Base-by-base conservation (phyloP, 2,113 vertebrate species). In the Melanotaenia duboulayi region DNA sequence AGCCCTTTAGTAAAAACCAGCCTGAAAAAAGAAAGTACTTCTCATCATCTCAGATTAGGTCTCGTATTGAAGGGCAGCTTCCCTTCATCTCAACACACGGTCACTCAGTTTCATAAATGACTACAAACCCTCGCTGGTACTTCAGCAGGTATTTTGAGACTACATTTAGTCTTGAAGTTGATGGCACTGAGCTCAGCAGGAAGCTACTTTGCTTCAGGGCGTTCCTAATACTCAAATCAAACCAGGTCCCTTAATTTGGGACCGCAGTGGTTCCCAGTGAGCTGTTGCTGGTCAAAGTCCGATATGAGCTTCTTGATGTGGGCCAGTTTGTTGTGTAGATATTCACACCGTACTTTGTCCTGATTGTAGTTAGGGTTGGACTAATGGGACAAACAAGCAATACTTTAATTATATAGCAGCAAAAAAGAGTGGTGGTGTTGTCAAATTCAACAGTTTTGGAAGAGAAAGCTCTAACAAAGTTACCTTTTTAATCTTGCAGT, bases 231-330 rank as follows among this genome's bases (percentile, higher is more conserved):
- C 25, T 35, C 2, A 11, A 39, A 32, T 35, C 2, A 11, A 39
- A 32, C 69, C 35, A 9, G 42, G 19, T 25, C 57, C 56, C 25
- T 91, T 76, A 6, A 84, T 57, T 81, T 59, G 14, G 63, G 49
- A 51, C 19, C 11, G 2, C 48, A 55, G 17, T 22, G 37, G 13
- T 61, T 58, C 16, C 8, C 50, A 22, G 71, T 87, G 12, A 96
- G 92, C 83, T 95, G 96, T 52, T 93, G 92, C 74, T 95, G 96
- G 93, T 98, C 97, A 0, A 96, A 98, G 64, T 95, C 93, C 1
- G 96, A 96, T 77, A 98, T 98, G 76, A 97, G 94, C 92, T 94
- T 93, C 94, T 98, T 98, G 83, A 98, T 97, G 82, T 97, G 96
- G 7, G 97, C 95, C 92, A 98, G 95, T 90, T 98, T 98, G 91